Conservation (phyloP, 2,797 vertebrate genomes). For the Carcharodon carcharias region DNA sequence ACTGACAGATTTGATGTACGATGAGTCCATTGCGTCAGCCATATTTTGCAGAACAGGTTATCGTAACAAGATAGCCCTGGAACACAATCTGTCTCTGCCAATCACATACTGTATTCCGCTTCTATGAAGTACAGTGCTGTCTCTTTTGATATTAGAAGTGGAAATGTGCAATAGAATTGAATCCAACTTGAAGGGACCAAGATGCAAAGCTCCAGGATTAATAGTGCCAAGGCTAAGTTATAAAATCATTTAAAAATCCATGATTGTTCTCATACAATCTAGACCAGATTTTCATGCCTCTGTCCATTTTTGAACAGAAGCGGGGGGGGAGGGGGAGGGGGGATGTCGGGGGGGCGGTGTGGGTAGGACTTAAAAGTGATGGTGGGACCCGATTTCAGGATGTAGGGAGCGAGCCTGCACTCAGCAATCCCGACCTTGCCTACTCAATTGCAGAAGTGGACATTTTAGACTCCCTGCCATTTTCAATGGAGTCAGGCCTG, state of each 20-base stretch:
- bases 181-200: not conserved
- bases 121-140: not conserved
- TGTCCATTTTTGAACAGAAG: too few species aligned
- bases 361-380: too few species aligned
- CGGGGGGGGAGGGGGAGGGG: too few species aligned
- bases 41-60: not conserved
- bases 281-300: not conserved
- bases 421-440: too few species aligned
- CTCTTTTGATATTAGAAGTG: not conserved
- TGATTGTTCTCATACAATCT: not conserved
- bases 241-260: not conserved
- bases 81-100: not conserved
- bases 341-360: too few species aligned
- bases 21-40: not conserved
- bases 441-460: too few species aligned
- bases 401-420: too few species aligned
- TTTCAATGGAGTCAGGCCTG: not conserved
- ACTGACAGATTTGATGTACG: not conserved
- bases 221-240: not conserved
- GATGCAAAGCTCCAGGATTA: not conserved
- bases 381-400: not conserved
- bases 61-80: not conserved
- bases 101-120: not conserved
- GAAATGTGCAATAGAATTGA: not conserved
- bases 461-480: not conserved